Conservation (phyloP, 2,113 vertebrate species). For the Limnothrissa miodon region DNA sequence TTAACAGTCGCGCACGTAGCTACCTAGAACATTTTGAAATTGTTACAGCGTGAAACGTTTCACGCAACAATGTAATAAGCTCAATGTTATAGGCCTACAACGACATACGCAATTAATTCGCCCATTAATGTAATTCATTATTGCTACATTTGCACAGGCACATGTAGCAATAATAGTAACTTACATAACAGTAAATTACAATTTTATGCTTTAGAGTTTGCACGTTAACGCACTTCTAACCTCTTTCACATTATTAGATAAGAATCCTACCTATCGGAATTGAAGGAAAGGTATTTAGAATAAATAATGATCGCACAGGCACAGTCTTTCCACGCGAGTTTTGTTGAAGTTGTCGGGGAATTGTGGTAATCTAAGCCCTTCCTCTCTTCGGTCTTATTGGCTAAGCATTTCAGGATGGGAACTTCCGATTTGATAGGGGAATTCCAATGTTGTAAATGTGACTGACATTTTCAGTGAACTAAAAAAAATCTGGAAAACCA, state of each 20-base stretch:
- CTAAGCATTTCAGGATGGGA: background rate
- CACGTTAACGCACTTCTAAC: background rate
- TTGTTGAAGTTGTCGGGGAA: background rate
- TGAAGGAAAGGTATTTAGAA: background rate
- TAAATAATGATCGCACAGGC: background rate
- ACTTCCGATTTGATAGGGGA: constrained; percentile 48
- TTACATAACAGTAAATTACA: background rate
- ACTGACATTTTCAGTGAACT: background rate
- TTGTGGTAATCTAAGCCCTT: background rate
- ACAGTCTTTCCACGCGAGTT: background rate
- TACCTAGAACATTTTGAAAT: background rate
- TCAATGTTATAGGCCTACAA: background rate
- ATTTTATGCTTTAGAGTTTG: background rate
- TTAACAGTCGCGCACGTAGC: background rate
- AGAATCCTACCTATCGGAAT: background rate
- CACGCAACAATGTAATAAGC: background rate
- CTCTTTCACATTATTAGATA: background rate
- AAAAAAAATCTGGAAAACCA: background rate
- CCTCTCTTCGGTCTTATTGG: background rate
- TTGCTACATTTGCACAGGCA: background rate
- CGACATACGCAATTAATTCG: too few relatives aligned
- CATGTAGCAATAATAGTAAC: too few relatives aligned
- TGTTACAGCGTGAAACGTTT: background rate
- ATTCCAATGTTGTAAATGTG: constrained; percentile 63
- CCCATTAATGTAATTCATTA: too few relatives aligned